Evolutionary conservation across 2,888 invertebrate genomes (phyloP).

Genomic region (Chymomyza amoena): DNA sequence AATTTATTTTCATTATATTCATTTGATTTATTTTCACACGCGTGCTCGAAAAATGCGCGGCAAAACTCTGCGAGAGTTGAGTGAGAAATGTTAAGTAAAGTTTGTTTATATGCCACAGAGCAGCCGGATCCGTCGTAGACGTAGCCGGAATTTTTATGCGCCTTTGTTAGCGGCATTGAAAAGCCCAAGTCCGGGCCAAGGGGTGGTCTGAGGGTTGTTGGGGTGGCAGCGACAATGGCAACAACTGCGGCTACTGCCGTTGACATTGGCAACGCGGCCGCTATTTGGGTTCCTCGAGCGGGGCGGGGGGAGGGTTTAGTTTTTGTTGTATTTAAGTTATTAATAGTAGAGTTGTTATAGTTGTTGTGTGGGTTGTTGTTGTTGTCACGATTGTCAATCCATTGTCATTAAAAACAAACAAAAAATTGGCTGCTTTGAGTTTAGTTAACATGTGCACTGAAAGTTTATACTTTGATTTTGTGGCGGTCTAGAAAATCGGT

Average conservation of each 20-base stretch:
- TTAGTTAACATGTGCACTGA: conserved; percentile 35
- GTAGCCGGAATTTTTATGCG: conserved; percentile 42
- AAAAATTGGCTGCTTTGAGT: conserved; percentile 13
- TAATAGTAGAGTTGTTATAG: conserved; percentile 61
- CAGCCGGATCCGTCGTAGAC: conserved; percentile 28
- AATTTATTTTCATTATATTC: conserved; percentile 1
- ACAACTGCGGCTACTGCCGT: conserved; percentile 41
- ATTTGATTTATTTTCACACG: conserved; percentile 32
- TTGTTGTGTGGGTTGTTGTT: conserved; percentile 36
- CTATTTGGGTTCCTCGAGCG: background rate
- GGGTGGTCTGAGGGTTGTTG: conserved; percentile 53
- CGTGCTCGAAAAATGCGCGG: conserved; percentile 46
- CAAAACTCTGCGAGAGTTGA: conserved; percentile 46
- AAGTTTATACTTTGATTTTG: conserved; percentile 40
- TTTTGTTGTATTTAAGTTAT: conserved; percentile 56
- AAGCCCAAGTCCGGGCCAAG: conserved; percentile 35
- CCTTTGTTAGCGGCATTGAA: conserved; percentile 57
- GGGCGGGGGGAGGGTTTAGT: conserved; percentile 13
- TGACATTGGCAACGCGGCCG: conserved; percentile 73
- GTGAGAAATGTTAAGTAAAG: conserved; percentile 55
- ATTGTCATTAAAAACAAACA: conserved; percentile 72
- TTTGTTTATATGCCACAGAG: conserved; percentile 54
- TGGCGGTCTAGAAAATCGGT: conserved; percentile 4
- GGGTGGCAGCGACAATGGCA: conserved; percentile 47
- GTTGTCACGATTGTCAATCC: conserved; percentile 61